A percentile compares a stretch with the other conserved stretches of the same genome.
phyloP scores from a whole-genome alignment of 1,140 invertebrate genomes.

The Arion vulgaris region DNA sequence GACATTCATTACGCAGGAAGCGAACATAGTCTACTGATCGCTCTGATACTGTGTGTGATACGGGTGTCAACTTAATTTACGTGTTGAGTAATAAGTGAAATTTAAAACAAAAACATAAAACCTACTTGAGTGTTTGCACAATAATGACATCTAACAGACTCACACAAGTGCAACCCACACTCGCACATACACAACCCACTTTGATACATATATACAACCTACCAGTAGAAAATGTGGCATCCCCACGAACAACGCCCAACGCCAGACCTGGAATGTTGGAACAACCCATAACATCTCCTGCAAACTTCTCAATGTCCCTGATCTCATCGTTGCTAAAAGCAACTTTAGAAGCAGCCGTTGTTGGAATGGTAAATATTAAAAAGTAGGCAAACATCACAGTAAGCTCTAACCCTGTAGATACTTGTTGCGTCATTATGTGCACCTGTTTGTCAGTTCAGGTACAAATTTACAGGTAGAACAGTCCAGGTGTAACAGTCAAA shows the following conservation, averaged over 20 bases:
- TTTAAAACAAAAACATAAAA: too few relatives aligned
- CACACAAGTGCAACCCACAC: too few relatives aligned
- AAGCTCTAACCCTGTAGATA: neutral
- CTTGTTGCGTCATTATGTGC: neutral
- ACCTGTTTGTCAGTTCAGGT: neutral
- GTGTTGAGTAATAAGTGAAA: too few relatives aligned
- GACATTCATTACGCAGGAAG: too few relatives aligned
- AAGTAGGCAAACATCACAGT: neutral
- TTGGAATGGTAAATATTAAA: neutral
- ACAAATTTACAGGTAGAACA: too few relatives aligned
- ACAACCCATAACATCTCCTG: conserved; percentile 30
- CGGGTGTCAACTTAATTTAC: too few relatives aligned
- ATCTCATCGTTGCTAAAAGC: conserved; percentile 10
- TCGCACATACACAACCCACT: too few relatives aligned
- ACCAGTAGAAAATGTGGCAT: conserved; percentile 14
- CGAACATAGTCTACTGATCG: too few relatives aligned
- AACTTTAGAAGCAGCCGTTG: neutral
- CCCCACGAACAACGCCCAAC: conserved; percentile 21
- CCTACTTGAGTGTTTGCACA: too few relatives aligned
- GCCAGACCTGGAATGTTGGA: conserved; percentile 29
- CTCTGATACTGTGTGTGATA: too few relatives aligned
- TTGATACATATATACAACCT: neutral
- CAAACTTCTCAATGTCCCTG: conserved; percentile 8
- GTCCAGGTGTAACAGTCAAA: too few relatives aligned
- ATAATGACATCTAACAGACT: too few relatives aligned